Evolutionary conservation across 1,140 invertebrate species (phyloP).

Genomic region (Zaprionus gabonicus): DNA sequence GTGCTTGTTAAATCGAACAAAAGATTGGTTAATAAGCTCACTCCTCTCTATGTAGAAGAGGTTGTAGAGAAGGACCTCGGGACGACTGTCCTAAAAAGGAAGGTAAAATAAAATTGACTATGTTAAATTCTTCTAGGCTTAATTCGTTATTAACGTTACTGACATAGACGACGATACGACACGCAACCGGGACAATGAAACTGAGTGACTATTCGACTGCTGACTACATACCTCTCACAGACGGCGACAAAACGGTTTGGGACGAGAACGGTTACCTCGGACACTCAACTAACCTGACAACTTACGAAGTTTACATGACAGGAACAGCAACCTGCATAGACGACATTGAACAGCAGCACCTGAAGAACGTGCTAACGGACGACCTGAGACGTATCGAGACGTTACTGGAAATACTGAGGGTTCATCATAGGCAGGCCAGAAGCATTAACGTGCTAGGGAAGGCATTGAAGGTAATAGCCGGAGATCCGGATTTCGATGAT

Average conservation of each 20-base stretch:
- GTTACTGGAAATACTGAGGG: background rate
- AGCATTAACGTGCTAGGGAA: conserved; percentile 23
- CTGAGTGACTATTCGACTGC: conserved; percentile 20
- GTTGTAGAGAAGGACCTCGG: background rate
- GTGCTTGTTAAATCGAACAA: background rate
- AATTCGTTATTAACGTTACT: background rate
- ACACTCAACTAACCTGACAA: conserved; percentile 19
- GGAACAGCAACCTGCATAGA: background rate
- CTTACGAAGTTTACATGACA: background rate
- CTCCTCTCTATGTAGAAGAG: background rate
- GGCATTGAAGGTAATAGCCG: conserved; percentile 20
- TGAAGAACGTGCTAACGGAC: background rate
- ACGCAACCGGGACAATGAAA: background rate
- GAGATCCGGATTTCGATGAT: conserved; percentile 26
- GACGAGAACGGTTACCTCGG: conserved; percentile 17
- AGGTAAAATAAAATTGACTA: background rate
- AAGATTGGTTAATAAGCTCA: background rate
- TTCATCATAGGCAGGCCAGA: conserved; percentile 10
- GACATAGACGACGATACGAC: background rate
- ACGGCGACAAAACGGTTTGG: conserved; percentile 27
- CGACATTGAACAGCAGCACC: conserved; percentile 2
- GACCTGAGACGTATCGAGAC: conserved; percentile 1
- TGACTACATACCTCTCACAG: conserved; percentile 11
- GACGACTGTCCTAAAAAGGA: background rate
- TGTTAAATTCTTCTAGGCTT: background rate